Evolutionary conservation across 2,113 vertebrate genomes (phyloP), one percentile per base, ranked within the genome.

Genomic region (Merops nubicus): DNA sequence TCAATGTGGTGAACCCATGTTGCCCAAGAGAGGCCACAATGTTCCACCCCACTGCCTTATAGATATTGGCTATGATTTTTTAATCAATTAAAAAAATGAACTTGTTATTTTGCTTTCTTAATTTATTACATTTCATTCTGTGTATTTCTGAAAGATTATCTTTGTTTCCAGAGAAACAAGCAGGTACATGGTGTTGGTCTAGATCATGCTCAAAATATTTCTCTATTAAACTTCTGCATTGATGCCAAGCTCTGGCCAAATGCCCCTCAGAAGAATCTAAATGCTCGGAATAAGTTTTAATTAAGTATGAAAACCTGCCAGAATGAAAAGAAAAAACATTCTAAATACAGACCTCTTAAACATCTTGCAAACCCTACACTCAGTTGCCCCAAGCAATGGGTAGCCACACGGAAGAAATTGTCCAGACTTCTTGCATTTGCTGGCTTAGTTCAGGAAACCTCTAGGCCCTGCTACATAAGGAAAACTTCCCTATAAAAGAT

Each of bases 361-460:
- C 26, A 90, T 95, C 76, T 83, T 92, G 54, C 75, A 84, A 79
- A 85, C 29, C 5, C 9, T 67, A 57, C 43, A 72, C 57, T 83
- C 21, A 13, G 22, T 73, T 85, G 79, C 89, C 68, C 34, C 42
- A 89, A 12, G 95, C 86, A 69, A 93, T 84, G 83, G 76, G 50
- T 50, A 92, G 38, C 83, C 79, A 77, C 59, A 89, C 1, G 29
- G 91, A 94, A 93, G 72, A 91, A 93, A 92, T 63, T 63, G 82
- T 68, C 63, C 88, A 93, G 85, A 81, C 47, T 76, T 80, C 72
- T 85, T 90, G 28, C 31, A 65, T 92, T 93, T 95, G 94, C 79
- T 92, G 73, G 29, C 79, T 92, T 93, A 87, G 93, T 84, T 86
- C 91, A 93, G 91, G 86, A 96, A 96, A 89, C 80, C 76, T 91